Percentiles rank a stretch among this genome's conserved stretches.
Evolutionary conservation across 2,888 invertebrate genomes (phyloP).

Genomic region (Hypomecis punctinalis): DNA sequence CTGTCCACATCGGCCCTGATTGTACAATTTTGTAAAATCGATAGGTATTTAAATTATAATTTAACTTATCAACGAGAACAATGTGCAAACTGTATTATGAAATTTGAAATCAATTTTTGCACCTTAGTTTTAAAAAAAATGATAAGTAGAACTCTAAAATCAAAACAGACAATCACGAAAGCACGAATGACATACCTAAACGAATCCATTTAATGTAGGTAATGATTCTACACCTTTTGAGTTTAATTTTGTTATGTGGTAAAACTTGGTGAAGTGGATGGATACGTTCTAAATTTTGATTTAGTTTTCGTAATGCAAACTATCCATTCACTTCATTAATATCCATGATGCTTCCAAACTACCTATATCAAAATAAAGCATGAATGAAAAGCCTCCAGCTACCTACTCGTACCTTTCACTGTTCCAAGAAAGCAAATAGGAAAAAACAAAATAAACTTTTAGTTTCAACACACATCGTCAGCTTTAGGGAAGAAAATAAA

Average conservation of each 20-base stretch:
- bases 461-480: conserved; percentile 6
- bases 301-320: no score
- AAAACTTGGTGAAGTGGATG: neutral
- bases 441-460: conserved; percentile 28
- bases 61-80: no score
- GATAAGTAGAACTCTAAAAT: neutral
- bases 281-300: no score
- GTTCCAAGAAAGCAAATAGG: conserved; percentile 49
- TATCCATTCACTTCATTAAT: no score
- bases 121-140: neutral
- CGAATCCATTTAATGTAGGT: neutral
- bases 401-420: conserved; percentile 54
- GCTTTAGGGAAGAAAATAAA: neutral
- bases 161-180: conserved; percentile 6
- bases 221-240: neutral
- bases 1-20: no score
- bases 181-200: neutral
- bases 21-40: no score
- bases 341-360: neutral
- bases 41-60: no score
- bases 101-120: neutral
- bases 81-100: no score
- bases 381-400: conserved; percentile 23
- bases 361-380: neutral
- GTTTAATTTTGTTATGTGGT: neutral